Evolutionary conservation across 2,113 vertebrate species (phyloP).

Genomic region (Carlito syrichta): DNA sequence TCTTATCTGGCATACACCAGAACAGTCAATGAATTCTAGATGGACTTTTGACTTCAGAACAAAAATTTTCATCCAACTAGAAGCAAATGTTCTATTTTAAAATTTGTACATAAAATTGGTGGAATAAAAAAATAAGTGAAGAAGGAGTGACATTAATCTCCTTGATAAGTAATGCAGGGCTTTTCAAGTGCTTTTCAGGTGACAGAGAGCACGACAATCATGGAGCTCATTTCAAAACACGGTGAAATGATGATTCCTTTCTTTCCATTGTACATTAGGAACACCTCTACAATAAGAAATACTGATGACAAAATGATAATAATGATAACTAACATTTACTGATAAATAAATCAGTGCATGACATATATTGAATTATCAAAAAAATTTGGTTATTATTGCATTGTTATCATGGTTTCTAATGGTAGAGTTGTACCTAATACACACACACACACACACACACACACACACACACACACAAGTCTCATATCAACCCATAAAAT

Average conservation of each 20-base stretch:
- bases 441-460: not conserved
- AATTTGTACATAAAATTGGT: conserved; percentile 31
- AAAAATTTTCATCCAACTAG: conserved; percentile 12
- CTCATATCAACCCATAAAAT: not conserved
- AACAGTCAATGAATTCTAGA: conserved; percentile 11
- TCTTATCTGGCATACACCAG: not conserved
- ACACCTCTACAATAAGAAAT: not conserved
- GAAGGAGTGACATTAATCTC: conserved; percentile 13
- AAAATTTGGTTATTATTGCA: not conserved
- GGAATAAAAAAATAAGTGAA: not conserved
- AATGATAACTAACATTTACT: not conserved
- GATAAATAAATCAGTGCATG: not conserved
- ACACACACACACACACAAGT: not conserved
- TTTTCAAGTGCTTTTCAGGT: not conserved
- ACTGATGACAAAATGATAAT: not conserved
- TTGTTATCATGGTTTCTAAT: not conserved
- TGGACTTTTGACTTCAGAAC: conserved; percentile 40
- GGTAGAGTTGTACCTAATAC: not conserved
- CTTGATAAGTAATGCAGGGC: not conserved
- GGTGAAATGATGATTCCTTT: not conserved
- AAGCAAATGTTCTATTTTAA: conserved; percentile 48
- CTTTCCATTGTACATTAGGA: not conserved
- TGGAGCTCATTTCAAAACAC: not conserved
- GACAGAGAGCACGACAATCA: not conserved
- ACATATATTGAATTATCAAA: not conserved